Percentiles rank a stretch among this genome's conserved stretches.
These are phyloP conservation scores for Scaptomyza flava DNA, from an alignment of 2,888 invertebrate species.

Conservation along the genomic window DNA sequence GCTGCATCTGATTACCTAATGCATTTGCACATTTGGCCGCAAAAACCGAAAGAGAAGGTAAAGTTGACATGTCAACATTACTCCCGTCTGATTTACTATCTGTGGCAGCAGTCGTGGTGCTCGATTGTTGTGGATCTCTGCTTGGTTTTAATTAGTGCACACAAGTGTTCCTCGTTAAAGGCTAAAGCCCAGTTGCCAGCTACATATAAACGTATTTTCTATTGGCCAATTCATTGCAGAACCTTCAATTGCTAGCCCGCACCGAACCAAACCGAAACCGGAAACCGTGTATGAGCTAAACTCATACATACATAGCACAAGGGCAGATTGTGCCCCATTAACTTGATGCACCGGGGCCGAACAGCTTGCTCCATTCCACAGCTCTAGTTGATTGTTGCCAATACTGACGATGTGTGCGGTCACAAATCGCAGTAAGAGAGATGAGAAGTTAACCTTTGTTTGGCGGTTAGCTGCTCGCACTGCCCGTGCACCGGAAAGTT, in stretches of 20 bases:
- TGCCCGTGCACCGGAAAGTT: constrained; percentile 46
- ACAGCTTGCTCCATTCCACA: constrained; percentile 42
- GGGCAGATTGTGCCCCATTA: constrained; percentile 74
- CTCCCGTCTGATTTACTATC: constrained; percentile 62
- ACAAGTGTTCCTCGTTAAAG: constrained; percentile 47
- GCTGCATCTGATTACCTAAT: constrained; percentile 76
- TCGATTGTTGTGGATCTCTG: constrained; percentile 56
- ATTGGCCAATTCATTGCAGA: constrained; percentile 81
- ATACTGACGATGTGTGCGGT: constrained; percentile 41
- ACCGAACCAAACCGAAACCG: constrained; percentile 22
- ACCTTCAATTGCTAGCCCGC: constrained; percentile 52
- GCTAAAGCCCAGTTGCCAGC: constrained; percentile 19
- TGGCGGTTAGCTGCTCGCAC: constrained; percentile 42
- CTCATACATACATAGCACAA: constrained; percentile 18
- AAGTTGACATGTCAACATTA: constrained; percentile 58
- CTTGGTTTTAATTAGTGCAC: constrained; percentile 82
- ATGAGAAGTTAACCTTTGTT: constrained; percentile 59
- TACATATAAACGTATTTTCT: constrained; percentile 54
- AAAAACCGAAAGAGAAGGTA: constrained; percentile 29
- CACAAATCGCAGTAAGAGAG: constrained; percentile 29
- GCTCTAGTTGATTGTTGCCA: constrained; percentile 36
- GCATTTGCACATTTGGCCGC: constrained; percentile 62
- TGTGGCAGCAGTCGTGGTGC: constrained; percentile 39
- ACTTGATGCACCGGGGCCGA: constrained; percentile 56
- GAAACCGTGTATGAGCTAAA: constrained; percentile 5